Evolutionary conservation across 2,888 invertebrate genomes (phyloP), one percentile per base, ranked within the genome.

Genomic region (Pycnomerus fuliginosus): DNA sequence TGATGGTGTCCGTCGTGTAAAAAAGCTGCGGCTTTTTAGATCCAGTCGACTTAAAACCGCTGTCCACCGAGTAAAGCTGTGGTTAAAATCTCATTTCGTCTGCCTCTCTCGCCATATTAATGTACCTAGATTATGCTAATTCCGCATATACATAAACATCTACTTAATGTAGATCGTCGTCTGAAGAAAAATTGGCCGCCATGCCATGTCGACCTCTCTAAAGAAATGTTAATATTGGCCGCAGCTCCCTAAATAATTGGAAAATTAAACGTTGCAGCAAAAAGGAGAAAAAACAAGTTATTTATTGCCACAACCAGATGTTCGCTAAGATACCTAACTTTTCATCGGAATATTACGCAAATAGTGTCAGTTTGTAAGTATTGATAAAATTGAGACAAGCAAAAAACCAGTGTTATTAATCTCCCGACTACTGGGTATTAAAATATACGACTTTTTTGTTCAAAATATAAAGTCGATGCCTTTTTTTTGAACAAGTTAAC

Each of bases 101-200:
- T 55, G 56, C 56, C 54, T 56, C 56, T 48, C 50, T 57, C 56
- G 55, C 56, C 58, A 61, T 67, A 68, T 66, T 69, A 68, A 66
- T 67, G 65, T 59, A 56, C 50, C 58, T 61, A 66, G 67, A 70
- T 69, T 70, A 71, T 71, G 70, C 64, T 70, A 71, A 71, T 71
- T 64, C 63, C 47, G 58, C 61, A 62, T 66, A 67, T 70, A 69
- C 68, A 69, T 70, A 70, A 68, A 68, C 67, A 69, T 68, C 63
- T 60, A 68, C 65, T 69, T 69, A 68, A 68, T 68, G 68, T 61
- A 62, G 64, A 67, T 68, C 64, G 61, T 67, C 64, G 61, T 53
- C 48, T 49, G 50, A 50, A 58, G 59, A 60, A 61, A 59, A 61
- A 63, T 64, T 59, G 56, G 56, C 58, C 45, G 57, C 55, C 63